Evolutionary conservation across 53 echinoderm and acorn worm species (phyloP), one percentile per base, ranked within the genome.

Genomic region (Hippasteria phrygiana): DNA sequence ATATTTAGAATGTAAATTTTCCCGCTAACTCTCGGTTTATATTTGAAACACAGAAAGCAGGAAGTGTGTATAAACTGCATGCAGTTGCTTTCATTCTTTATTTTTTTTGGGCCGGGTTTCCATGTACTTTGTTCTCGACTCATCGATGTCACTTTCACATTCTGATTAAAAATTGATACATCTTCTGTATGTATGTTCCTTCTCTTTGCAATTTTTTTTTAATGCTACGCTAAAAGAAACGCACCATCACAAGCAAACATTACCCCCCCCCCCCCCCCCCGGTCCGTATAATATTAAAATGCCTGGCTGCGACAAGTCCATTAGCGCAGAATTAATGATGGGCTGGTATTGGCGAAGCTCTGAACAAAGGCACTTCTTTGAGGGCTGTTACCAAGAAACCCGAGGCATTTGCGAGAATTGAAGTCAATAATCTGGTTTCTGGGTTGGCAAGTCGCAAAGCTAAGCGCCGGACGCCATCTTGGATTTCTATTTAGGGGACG

Each of bases 261-360:
- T n/a, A 12, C 27, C 33, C 69, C 69, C 33, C 36, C 1, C 34
- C 69, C 69, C 34, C 48, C 48, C 48, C 48, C 8, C 48, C 7
- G 74, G 27, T 41, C 45, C 31, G 55, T 56, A 12, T 79, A 56
- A 76, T 50, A 76, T 76, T 76, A 48, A 62, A 55, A 40, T 36
- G n/a, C 59, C 17, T 22, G 0, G 59, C 40, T 17, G 10, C 70
- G 85, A 85, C 71, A 85, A 36, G 85, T 71, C 71, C 85, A 85
- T 85, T 85, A 85, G 85, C 53, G 13, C 50, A 71, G 64, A 85
- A 85, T 85, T 71, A 85, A 85, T 85, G 85, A 71, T 53, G 26
- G n/a, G 51, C 42, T 4, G 38, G 17, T 85, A 70, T 85, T 85
- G 85, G 37, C 71, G 43, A 64, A 66, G 36, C n/a, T n/a, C 62